These are phyloP conservation scores for Cyprinella venusta DNA, from an alignment of 2,797 vertebrate genomes.

Conservation along the genomic window DNA sequence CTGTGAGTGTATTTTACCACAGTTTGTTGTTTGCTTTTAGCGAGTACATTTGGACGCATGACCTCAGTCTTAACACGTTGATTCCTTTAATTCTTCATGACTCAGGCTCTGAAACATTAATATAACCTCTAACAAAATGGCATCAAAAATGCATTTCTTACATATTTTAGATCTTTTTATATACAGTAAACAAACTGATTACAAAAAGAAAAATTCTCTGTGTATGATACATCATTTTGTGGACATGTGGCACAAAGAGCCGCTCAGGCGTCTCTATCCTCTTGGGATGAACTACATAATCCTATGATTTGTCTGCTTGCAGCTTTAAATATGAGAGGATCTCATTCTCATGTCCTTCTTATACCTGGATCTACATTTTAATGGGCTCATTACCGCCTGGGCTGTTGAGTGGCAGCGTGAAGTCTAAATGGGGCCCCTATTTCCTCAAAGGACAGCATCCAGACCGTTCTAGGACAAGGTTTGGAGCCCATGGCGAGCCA, in stretches of 20 bases:
- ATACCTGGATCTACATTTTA: slow-evolving; percentile 79
- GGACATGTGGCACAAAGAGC: slow-evolving; percentile 28
- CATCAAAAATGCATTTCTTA: background rate
- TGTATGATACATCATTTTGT: slow-evolving; percentile 11
- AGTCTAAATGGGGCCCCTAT: slow-evolving; percentile 60
- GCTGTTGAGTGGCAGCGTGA: slow-evolving; percentile 59
- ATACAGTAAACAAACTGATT: background rate
- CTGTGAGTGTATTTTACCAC: background rate
- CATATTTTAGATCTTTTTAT: background rate
- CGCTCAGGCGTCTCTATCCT: slow-evolving; percentile 15
- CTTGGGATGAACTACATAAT: slow-evolving; percentile 53
- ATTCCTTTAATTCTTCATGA: background rate
- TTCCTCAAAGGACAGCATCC: slow-evolving; percentile 65
- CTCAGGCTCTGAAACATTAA: background rate
- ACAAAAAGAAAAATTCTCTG: background rate
- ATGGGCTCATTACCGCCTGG: slow-evolving; percentile 74
- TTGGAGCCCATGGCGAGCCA: slow-evolving; percentile 57
- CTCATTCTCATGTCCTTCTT: slow-evolving; percentile 67
- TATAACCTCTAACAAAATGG: background rate
- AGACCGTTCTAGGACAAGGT: slow-evolving; percentile 60
- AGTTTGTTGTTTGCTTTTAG: background rate
- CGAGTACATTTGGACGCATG: background rate
- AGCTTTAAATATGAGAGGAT: slow-evolving; percentile 74
- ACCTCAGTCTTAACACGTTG: background rate
- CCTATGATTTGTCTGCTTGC: slow-evolving; percentile 64